Evolutionary conservation across 2,113 vertebrate species (phyloP), one percentile per base, ranked within the genome.

Genomic region (Mus spicilegus): DNA sequence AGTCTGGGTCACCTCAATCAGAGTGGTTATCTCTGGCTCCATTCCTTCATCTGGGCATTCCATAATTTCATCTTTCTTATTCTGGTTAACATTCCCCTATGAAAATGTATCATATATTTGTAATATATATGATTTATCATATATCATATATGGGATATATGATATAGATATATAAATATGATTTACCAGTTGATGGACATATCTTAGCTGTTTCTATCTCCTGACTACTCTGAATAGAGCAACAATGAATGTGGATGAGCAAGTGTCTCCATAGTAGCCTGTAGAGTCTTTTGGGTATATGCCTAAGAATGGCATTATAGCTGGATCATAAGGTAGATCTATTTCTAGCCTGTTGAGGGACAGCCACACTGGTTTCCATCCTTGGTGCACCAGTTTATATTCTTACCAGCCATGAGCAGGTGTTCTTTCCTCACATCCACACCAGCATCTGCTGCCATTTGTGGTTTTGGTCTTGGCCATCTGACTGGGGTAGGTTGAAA

Each of bases 391-490:
- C 39, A 65, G n/a, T 65, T 85, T 46, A 11, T 85, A 30, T 6
- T 46, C 58, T 85, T 39, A 33, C 26, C 39, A 65, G 26, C 39
- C 30, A 46, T 30, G 82, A 85, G 30, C 82, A 85, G 61, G 58
- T 85, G 82, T 20, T 13, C 36, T 65, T 85, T 85, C 58, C n/a
- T 39, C 39, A 46, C 58, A 30, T 30, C 58, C 58, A 65, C 58
- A 19, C 58, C 58, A 85, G 39, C 82, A 65, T 85, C 82, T 85
- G 58, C 14, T 85, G 7, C 39, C 56, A 46, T 85, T 85, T 65
- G 82, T 85, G 39, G 82, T 85, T 85, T 65, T 85, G 82, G 82
- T 85, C 82, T 85, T 65, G 58, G 12, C 82, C 82, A 65, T 85
- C 82, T 85, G 82, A 85, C 58, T 65, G 58, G 82, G 82, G 58